A percentile compares a stretch with the other conserved stretches of the same genome.
These are phyloP conservation scores for Falco rusticolus DNA, from an alignment of 2,797 vertebrate species.

Conservation along the genomic window DNA sequence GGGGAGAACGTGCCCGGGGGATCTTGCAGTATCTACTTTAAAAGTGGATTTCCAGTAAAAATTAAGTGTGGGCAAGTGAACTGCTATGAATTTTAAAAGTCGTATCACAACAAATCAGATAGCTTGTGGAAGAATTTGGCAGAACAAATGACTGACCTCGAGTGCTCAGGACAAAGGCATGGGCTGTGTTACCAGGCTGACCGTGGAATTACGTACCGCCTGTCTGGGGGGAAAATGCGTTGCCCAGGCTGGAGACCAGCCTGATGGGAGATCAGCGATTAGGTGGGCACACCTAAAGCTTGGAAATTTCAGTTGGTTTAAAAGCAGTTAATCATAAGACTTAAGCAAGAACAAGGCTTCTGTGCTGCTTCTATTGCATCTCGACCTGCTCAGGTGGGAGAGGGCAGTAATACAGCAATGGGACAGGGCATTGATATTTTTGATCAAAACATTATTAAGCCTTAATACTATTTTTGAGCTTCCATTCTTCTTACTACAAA, in stretches of 20 bases:
- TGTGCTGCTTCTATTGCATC: not conserved
- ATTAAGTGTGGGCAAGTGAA: not conserved
- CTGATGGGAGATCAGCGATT: not conserved
- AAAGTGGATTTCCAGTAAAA: not conserved
- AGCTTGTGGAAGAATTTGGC: slow-evolving; percentile 5
- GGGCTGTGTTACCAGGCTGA: fast-evolving
- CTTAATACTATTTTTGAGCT: not conserved
- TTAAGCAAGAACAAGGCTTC: not conserved
- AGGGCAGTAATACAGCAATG: not conserved
- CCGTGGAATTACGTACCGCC: not conserved
- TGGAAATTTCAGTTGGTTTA: not conserved
- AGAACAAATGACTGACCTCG: not conserved
- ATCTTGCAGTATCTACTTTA: not conserved
- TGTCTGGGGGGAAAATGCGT: not conserved
- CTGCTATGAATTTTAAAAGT: not conserved
- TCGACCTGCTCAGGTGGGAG: not conserved
- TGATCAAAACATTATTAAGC: not conserved
- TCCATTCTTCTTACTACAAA: not conserved
- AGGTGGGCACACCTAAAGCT: not conserved
- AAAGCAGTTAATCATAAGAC: not conserved
- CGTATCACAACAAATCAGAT: not conserved
- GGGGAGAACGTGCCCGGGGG: fast-evolving
- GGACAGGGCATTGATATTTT: not conserved
- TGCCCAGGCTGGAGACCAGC: not conserved
- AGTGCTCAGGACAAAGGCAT: not conserved